Evolutionary conservation across 2,888 invertebrate species (phyloP).

Genomic region (Ochropleura plecta): DNA sequence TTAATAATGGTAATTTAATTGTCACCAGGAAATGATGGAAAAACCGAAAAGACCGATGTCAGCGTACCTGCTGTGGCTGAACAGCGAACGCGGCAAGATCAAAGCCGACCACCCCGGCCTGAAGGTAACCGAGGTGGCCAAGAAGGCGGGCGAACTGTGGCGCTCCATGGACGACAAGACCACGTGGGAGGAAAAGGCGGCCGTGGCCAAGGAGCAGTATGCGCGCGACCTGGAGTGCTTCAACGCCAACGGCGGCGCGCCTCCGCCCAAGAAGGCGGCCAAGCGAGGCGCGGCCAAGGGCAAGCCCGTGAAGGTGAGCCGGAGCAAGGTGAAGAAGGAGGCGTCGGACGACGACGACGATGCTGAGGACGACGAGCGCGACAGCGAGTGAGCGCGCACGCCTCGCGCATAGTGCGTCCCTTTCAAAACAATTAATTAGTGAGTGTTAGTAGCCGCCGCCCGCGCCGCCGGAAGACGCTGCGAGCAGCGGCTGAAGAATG

Average conservation of each 20-base stretch:
- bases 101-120: slow-evolving; percentile 96
- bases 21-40: slow-evolving; percentile 89
- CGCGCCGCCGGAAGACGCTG: slow-evolving; percentile 8
- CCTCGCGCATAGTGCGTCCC: slow-evolving; percentile 21
- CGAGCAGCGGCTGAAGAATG: slow-evolving; percentile 16
- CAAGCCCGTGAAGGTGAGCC: slow-evolving; percentile 64
- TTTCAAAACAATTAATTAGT: slow-evolving; percentile 48
- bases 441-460: slow-evolving; percentile 39
- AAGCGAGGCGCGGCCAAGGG: slow-evolving; percentile 81
- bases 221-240: slow-evolving; percentile 95
- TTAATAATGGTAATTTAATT: slow-evolving; percentile 24
- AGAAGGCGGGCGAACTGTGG: slow-evolving; percentile 98
- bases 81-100: slow-evolving; percentile 94
- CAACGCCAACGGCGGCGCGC: slow-evolving; percentile 92
- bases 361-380: slow-evolving; percentile 89
- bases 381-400: slow-evolving; percentile 76
- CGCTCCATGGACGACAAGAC: slow-evolving; percentile 95
- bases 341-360: slow-evolving; percentile 88
- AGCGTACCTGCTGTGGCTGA: slow-evolving; percentile 97
- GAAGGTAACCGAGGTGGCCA: slow-evolving; percentile 96
- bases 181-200: slow-evolving; percentile 96
- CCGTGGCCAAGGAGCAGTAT: slow-evolving; percentile 95
- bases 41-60: slow-evolving; percentile 97
- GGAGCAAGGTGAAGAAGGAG: slow-evolving; percentile 75
- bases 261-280: slow-evolving; percentile 83